Evolutionary conservation across 2,888 invertebrate species (phyloP), one percentile per base, ranked within the genome.

Genomic region (Ryuthela nishihirai): DNA sequence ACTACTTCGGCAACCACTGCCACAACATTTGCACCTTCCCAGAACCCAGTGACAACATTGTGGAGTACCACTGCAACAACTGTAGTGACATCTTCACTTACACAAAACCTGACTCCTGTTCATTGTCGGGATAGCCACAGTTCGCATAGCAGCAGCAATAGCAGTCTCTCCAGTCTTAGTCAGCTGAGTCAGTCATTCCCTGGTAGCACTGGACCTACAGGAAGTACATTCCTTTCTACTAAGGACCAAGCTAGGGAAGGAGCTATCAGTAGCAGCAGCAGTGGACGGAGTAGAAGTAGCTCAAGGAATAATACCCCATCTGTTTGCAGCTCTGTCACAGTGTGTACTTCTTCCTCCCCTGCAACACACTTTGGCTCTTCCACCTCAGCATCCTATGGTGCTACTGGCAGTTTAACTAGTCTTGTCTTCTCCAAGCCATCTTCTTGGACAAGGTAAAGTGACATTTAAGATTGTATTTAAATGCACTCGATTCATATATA

Each of bases 361-460:
- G 40, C 49, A 4, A 26, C 34, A 9, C 12, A 12, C 15, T 15
- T 32, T 32, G 12, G 18, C 10, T 36, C 17, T 24, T 40, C 54
- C 15, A 35, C 53, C 7, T 43, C 48, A 2, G 39, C 36, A 6
- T 43, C 59, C n/a, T 59, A 53, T 32, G 59, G 59, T 4, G 58
- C 60, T n/a, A 50, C 56, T 2, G 56, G 56, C 1, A 56, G 56
- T 29, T 48, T 66, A 25, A 64, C 66, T 18, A 66, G 66, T 50
- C 63, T 66, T 24, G 64, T 65, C 23, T 66, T 66, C 38, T 62
- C 64, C 26, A 66, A 66, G 39, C 62, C 66, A 29, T 44, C 53
- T 44, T 65, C 66, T 29, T 66, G 66, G 66, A 59, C 54, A 24
- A 66, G 64, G 66, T 66, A 43, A 35, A 20, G n/a, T n/a, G n/a